Percentiles rank a stretch among this genome's conserved stretches.
Conservation (phyloP, 2,113 vertebrate species). For the Myocastor coypus region DNA sequence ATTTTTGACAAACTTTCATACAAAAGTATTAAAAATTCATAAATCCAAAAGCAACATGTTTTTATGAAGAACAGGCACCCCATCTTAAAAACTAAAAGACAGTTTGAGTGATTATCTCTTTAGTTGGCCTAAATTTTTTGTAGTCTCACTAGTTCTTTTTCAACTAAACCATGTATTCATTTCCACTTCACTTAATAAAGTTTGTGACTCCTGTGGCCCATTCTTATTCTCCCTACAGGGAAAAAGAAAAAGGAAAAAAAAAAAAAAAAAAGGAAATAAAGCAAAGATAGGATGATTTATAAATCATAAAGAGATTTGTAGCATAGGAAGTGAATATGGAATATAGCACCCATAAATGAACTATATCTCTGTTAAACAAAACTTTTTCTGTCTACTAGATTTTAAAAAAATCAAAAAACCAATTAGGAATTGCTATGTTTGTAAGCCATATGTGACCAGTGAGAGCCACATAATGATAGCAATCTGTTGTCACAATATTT, state of each 20-base stretch:
- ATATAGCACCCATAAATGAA: slow-evolving; percentile 49
- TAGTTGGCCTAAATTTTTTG: slow-evolving; percentile 4
- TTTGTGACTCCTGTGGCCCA: slow-evolving; percentile 26
- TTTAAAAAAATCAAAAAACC: too few relatives aligned
- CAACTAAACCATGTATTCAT: slow-evolving; percentile 47
- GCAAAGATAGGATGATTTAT: slow-evolving; percentile 1
- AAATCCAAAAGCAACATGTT: background rate
- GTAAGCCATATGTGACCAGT: slow-evolving; percentile 58
- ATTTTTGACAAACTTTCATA: slow-evolving; percentile 50
- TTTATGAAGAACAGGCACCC: slow-evolving; percentile 15
- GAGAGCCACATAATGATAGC: slow-evolving; percentile 54
- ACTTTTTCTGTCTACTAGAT: slow-evolving; percentile 24
- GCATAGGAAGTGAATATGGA: slow-evolving; percentile 13
- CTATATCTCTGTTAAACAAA: slow-evolving; percentile 46
- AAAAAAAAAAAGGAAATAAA: background rate
- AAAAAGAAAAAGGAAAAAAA: background rate
- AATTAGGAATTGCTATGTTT: slow-evolving; percentile 53
- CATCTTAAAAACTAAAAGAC: slow-evolving; percentile 63
- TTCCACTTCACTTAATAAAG: slow-evolving; percentile 57
- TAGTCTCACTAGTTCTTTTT: slow-evolving; percentile 46
- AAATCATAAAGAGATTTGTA: slow-evolving; percentile 43
- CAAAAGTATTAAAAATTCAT: slow-evolving; percentile 48
- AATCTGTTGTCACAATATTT: slow-evolving; percentile 63
- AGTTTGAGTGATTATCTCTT: slow-evolving; percentile 51
- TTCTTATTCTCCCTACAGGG: background rate